Base-by-base conservation (phyloP, 2,113 vertebrate species). In the Alethe castanea region DNA sequence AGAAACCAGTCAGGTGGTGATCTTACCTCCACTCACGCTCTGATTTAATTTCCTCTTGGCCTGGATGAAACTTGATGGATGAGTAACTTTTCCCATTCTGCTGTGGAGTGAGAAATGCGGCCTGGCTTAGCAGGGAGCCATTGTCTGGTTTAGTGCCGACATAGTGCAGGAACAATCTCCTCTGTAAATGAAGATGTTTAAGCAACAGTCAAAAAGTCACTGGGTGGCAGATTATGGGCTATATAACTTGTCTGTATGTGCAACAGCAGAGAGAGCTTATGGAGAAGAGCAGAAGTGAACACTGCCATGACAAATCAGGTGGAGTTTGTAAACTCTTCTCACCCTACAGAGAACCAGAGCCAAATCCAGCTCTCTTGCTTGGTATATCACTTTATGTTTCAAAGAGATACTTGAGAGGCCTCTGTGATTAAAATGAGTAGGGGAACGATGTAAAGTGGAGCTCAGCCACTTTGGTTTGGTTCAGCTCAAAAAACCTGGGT, bases 271-370 rank as follows among this genome's bases (percentile, higher is more conserved):
- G 25, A 3, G 8, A 14, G 20, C 2, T 44, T 29, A 11, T 1
- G 6, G 35, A 36, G 67, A 48, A 22, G 14, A 50, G 29, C 19
- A 5, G 0, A 19, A 67, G 17, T 6, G 5, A 3, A 19, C 2
- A 1, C 6, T 59, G 2, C n/a, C 1, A 0, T 24, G 45, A 31
- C 31, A 56, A 4, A 17, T 42, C 8, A 8, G 22, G 35, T 3
- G 3, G 9, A 40, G 20, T 16, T 33, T 2, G 7, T 71, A 25
- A 81, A 45, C 13, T 36, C 48, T 33, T 33, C 10, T 40, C 9
- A 14, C 5, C 8, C 14, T 35, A 1, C 10, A 23, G 42, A 45
- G 42, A 73, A 16, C 3, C 3, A 11, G 26, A 85, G 33, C 19
- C 28, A 76, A 60, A 48, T 28, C 7, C 29, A 8, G 1, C 22